Percentiles rank a stretch among this genome's conserved stretches.
Evolutionary conservation across 2,113 vertebrate genomes (phyloP).

Genomic region (Hiodon alosoides): DNA sequence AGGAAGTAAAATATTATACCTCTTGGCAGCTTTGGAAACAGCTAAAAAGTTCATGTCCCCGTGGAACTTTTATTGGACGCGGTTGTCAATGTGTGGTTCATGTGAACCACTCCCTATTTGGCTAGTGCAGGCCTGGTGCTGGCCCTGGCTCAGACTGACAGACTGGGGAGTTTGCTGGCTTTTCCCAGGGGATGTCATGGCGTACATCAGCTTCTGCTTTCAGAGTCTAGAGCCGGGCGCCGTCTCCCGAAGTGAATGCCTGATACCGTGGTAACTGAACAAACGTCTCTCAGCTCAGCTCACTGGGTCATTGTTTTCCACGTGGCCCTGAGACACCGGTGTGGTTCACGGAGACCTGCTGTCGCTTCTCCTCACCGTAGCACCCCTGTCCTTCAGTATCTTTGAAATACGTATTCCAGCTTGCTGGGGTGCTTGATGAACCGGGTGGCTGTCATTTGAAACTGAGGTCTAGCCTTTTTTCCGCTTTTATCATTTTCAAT

Average conservation of each 20-base stretch:
- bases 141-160: neutral
- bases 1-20: neutral
- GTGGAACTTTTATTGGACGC: neutral
- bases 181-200: neutral
- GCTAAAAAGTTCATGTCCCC: neutral
- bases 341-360: neutral
- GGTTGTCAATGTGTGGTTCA: neutral
- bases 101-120: no score
- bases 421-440: neutral
- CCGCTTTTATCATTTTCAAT: neutral
- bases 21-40: neutral
- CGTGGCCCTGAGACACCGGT: neutral
- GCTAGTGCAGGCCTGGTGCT: neutral
- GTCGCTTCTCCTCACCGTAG: neutral
- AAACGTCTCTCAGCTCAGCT: neutral
- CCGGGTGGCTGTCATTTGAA: neutral
- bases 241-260: conserved; percentile 12
- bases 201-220: conserved; percentile 10
- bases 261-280: conserved; percentile 20
- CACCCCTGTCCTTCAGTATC: neutral
- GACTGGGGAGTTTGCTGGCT: neutral
- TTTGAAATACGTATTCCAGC: neutral
- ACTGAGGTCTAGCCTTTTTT: neutral
- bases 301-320: conserved; percentile 9
- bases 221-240: neutral